Base-by-base conservation (phyloP, 1,140 invertebrate species). In the Batillaria attramentaria region DNA sequence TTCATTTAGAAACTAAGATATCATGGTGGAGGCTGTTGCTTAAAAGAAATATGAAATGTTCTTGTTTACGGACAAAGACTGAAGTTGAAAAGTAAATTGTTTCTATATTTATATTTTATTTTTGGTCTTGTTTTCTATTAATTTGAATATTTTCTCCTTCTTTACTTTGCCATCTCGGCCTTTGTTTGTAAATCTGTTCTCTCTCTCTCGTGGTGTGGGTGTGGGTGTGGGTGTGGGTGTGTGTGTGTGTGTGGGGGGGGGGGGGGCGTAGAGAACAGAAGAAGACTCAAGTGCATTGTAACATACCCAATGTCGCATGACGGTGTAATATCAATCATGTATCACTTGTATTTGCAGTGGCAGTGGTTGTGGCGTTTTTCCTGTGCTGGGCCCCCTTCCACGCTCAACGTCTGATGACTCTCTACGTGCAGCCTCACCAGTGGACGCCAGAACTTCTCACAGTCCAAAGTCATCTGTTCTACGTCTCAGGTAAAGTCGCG, bases 381-480 rank as follows among this genome's bases (percentile, higher is more conserved):
- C 91, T 97, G 33, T 97, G 96, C 89, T 97, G 96, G 96, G 95
- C 95, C 8, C 96, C 96, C 13, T 97, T 97, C 88, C 96, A 97
- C 87, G 93, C 95, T 28, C 96, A 97, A 90, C 90, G 96, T 16
- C 91, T 97, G 62, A 92, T 96, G 82, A 94, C 95, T 42, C 93
- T 95, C 74, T 96, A 84, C 76, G 77, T 86, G 0, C 33, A 74
- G 62, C 69, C 28, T 18, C 77, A 79, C 33, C 79, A 81, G 13
- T 87, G 86, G 86, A 87, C 86, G 0, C 73, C 79, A 1, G 68
- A 80, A 20, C 66, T 87, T 13, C 76, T 85, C 5, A 66, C 72
- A n/a, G 78, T 85, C 16, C 84, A 87, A 37, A 81, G 79, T 60
- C 79, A 81, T 35, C 79, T 85, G 1, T 87, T 87, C 74, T 87